Percentiles rank a stretch among this genome's conserved stretches.
These are phyloP conservation scores for Graphium colonna DNA, from an alignment of 2,888 invertebrate genomes.

Conservation along the genomic window DNA sequence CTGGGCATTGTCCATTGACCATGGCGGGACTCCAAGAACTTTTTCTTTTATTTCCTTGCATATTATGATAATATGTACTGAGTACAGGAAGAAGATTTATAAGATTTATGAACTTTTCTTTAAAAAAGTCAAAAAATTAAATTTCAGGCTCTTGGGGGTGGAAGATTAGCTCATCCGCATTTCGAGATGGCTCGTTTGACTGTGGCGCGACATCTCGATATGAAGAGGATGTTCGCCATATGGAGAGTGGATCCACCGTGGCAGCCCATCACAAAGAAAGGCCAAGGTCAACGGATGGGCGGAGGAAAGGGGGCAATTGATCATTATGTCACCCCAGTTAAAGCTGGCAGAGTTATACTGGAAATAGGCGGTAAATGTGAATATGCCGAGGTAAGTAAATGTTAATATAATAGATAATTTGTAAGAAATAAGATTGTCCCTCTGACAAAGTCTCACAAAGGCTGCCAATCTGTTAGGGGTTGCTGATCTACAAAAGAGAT, in stretches of 20 bases:
- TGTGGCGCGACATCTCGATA: conserved; percentile 89
- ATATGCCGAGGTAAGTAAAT: conserved; percentile 84
- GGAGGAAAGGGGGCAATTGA: conserved; percentile 97
- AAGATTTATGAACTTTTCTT: no score
- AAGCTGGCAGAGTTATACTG: conserved; percentile 92
- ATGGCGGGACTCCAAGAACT: no score
- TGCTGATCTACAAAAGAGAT: no score
- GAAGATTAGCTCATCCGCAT: conserved; percentile 88
- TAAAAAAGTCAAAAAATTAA: no score
- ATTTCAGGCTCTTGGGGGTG: conserved; percentile 89
- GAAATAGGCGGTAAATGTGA: conserved; percentile 96
- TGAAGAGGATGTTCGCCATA: conserved; percentile 92
- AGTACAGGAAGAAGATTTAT: no score
- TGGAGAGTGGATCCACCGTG: conserved; percentile 98
- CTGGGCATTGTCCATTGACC: no score
- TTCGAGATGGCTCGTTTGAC: conserved; percentile 92
- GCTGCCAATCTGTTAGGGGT: no score
- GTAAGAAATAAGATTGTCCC: neutral
- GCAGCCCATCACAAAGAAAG: conserved; percentile 95
- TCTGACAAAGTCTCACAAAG: no score
- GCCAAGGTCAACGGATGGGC: conserved; percentile 95
- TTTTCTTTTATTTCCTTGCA: no score
- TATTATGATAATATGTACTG: no score
- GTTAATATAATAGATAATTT: neutral
- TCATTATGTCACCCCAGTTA: conserved; percentile 96